Evolutionary conservation across 1,140 invertebrate species (phyloP).

Genomic region (Melitaea cinxia): DNA sequence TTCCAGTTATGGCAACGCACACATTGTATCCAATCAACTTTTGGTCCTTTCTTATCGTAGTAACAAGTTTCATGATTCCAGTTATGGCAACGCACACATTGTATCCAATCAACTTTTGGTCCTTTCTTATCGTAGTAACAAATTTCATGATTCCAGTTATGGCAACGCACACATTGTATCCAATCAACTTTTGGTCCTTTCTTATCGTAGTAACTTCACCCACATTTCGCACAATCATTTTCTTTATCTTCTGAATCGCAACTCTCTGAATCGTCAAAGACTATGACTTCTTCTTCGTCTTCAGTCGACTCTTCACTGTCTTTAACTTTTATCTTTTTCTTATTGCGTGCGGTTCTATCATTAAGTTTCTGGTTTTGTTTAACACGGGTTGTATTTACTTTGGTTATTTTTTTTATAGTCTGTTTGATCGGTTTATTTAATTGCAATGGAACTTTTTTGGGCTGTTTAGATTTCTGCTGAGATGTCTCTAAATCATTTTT

Average conservation of each 20-base stretch:
- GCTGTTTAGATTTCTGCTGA: not conserved
- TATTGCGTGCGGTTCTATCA: not conserved
- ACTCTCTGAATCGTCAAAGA: not conserved
- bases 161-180: constrained; percentile 27
- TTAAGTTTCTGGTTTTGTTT: not conserved
- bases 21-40: constrained; percentile 29
- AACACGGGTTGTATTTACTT: not conserved
- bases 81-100: constrained; percentile 27
- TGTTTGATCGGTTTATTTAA: not conserved
- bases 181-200: constrained; percentile 24
- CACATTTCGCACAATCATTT: not conserved
- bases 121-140: constrained; percentile 27
- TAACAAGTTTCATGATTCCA: constrained; percentile 32
- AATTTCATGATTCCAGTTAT: constrained; percentile 25
- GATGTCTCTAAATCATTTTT: constrained; percentile 1
- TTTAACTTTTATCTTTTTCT: not conserved
- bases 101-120: constrained; percentile 22
- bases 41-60: constrained; percentile 21
- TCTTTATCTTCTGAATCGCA: not conserved
- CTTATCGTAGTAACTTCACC: constrained; percentile 15
- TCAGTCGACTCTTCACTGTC: not conserved
- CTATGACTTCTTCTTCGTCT: not conserved
- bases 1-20: constrained; percentile 22
- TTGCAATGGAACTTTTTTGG: not conserved
- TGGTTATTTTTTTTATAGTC: not conserved